phyloP scores from a whole-genome alignment of 2,888 invertebrate genomes.

The Patella ulyssiponensis region DNA sequence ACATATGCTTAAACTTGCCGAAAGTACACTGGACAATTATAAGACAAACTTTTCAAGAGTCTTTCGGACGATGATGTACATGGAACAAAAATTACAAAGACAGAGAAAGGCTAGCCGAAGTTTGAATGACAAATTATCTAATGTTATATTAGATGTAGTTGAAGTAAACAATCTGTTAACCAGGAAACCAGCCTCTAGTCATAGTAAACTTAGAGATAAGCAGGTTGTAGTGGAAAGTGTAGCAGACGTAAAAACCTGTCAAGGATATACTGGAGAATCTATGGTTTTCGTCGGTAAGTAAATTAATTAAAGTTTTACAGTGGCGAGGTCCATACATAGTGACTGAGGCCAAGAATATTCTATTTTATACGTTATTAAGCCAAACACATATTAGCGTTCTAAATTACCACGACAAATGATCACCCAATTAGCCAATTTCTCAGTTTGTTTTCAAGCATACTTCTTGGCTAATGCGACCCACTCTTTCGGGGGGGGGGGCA shows the following conservation, averaged over 20 bases:
- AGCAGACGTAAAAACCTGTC: slow-evolving; percentile 52
- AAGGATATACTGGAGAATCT: slow-evolving; percentile 51
- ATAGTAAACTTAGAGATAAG: slow-evolving; percentile 41
- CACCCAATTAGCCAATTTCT: no score
- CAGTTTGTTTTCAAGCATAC: no score
- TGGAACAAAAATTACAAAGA: slow-evolving; percentile 52
- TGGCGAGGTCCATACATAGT: no score
- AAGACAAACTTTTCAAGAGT: slow-evolving; percentile 54
- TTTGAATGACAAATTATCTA: slow-evolving; percentile 65
- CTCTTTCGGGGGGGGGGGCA: no score
- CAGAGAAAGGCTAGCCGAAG: slow-evolving; percentile 53
- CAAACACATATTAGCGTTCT: no score
- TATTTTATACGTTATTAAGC: no score
- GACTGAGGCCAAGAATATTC: no score
- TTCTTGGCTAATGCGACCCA: no score
- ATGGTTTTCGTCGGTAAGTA: slow-evolving; percentile 58
- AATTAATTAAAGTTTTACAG: no score
- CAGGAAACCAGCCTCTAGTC: slow-evolving; percentile 44
- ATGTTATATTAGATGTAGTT: slow-evolving; percentile 66
- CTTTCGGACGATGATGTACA: slow-evolving; percentile 53
- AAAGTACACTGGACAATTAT: slow-evolving; percentile 50
- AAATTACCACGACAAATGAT: no score
- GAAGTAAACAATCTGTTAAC: slow-evolving; percentile 64
- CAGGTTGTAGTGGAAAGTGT: slow-evolving; percentile 58
- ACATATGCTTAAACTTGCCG: slow-evolving; percentile 45